A percentile compares a stretch with the other conserved stretches of the same genome.
Evolutionary conservation across 2,797 vertebrate species (phyloP).

Genomic region (Alosa sapidissima): DNA sequence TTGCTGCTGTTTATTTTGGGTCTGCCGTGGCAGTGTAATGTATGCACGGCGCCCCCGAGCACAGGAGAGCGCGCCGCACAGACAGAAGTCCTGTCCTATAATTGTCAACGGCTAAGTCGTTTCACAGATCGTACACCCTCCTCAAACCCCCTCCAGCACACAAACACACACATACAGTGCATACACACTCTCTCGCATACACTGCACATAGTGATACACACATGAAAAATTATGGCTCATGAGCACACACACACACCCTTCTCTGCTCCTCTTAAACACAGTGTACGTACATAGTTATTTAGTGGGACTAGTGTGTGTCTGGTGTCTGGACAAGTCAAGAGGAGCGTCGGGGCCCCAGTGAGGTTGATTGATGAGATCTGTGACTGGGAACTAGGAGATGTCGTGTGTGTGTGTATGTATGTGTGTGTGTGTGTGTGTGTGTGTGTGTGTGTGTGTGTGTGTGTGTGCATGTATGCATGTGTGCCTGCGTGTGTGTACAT

Average conservation of each 20-base stretch:
- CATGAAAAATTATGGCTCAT: neutral
- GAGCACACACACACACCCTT: neutral
- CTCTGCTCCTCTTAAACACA: neutral
- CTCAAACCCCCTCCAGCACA: conserved; percentile 15
- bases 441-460: conserved; percentile 3
- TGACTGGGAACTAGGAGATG: neutral
- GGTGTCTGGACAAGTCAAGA: neutral
- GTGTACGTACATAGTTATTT: conserved; percentile 27
- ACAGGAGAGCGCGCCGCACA: conserved; percentile 40
- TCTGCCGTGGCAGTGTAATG: conserved; percentile 60
- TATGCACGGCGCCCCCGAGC: conserved; percentile 52
- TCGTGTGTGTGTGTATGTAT: neutral
- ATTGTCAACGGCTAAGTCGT: conserved; percentile 45
- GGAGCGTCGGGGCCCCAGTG: neutral
- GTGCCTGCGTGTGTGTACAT: neutral
- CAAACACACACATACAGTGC: neutral
- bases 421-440: neutral
- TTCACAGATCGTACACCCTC: conserved; percentile 4
- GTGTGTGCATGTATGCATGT: neutral
- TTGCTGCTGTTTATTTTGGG: conserved; percentile 67
- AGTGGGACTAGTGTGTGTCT: neutral
- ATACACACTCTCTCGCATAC: neutral
- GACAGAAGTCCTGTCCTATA: conserved; percentile 50
- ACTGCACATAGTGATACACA: neutral
- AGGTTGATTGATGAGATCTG: neutral